Evolutionary conservation across 2,113 vertebrate genomes (phyloP).

Genomic region (Melanostigma gelatinosum): DNA sequence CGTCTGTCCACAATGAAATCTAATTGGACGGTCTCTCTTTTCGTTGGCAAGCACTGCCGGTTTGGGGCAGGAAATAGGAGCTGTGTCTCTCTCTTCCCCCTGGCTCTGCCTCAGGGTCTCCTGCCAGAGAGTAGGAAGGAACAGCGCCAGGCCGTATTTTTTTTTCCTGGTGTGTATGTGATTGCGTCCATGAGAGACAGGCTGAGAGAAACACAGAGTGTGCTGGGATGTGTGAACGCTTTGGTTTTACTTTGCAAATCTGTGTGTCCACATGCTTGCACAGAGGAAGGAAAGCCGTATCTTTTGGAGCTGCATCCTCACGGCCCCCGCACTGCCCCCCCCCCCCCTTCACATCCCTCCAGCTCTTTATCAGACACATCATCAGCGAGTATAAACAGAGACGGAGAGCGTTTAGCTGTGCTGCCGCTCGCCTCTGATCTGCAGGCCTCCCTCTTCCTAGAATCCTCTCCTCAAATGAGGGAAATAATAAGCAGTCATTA

Average conservation of each 20-base stretch:
- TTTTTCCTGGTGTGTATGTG: conserved; percentile 33
- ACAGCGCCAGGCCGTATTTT: conserved; percentile 45
- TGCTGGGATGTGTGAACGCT: conserved; percentile 35
- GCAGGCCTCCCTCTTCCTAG: conserved; percentile 65
- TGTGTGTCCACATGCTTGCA: conserved; percentile 38
- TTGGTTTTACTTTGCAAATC: conserved; percentile 48
- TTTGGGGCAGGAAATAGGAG: conserved; percentile 75
- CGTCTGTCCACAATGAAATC: conserved; percentile 61
- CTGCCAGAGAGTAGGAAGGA: conserved; percentile 63
- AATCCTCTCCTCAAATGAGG: conserved; percentile 68
- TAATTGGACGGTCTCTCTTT: conserved; percentile 68
- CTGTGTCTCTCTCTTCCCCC: conserved; percentile 62
- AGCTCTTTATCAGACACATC: conserved; percentile 74
- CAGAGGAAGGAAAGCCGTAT: conserved; percentile 79
- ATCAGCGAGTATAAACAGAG: conserved; percentile 76
- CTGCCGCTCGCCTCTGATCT: conserved; percentile 75
- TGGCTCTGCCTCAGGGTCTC: conserved; percentile 64
- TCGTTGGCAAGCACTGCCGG: conserved; percentile 68
- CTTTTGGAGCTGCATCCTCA: conserved; percentile 70
- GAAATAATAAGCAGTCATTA: conserved; percentile 70
- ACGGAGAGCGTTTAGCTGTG: conserved; percentile 67
- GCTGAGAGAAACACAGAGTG: conserved; percentile 33
- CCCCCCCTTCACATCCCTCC: conserved; percentile 40
- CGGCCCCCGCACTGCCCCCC: not conserved
- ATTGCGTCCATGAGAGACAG: conserved; percentile 42